Evolutionary conservation across 53 echinoderm and acorn worm genomes (phyloP), one percentile per base, ranked within the genome.

Genomic region (Temnopleurus reevesii): DNA sequence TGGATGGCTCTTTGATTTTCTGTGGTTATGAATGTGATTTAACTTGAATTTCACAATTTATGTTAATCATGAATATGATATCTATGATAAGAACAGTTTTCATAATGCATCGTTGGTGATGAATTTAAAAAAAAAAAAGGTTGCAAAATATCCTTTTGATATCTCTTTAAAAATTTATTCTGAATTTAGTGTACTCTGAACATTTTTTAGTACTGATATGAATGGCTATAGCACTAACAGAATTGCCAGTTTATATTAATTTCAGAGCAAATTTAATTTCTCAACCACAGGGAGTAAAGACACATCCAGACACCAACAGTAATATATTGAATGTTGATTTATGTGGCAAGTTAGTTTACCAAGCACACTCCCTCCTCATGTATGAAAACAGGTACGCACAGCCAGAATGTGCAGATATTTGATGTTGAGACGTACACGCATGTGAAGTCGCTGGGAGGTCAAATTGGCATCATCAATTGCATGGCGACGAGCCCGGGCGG

Each of bases 401-500:
- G 96, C 57, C 92, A 91, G 18, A 95, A 95, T 59, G 91, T 98
- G 76, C 93, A 93, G 71, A 80, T 98, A n/a, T 92, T 94, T 89
- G 92, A 98, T 46, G 84, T 94, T 23, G 90, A 89, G 34, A 91
- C 93, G 34, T 92, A 90, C 58, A 89, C 90, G 33, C 95, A 93
- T 55, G 65, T 95, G 36, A 95, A 90, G 85, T 86, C 84, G 10
- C 90, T 98, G 1, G 91, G 86, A 51, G 94, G 95, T 13, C 98
- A 95, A 57, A 94, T 95, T 89, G 98, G 98, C 36, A 93, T 92
- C 47, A 93, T 98, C 34, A 91, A 93, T 4, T 92, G 91, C 76
- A 28, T 95, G 35, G 89, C 89, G 34, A 89, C 92, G 12, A 96
- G 95, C 60, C 98, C 98, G 7, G 91, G 77, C 46, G 94, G 90